Percentiles rank a stretch among this genome's conserved stretches.
Conservation (phyloP, 2,888 invertebrate species). For the Clostera curtula region DNA sequence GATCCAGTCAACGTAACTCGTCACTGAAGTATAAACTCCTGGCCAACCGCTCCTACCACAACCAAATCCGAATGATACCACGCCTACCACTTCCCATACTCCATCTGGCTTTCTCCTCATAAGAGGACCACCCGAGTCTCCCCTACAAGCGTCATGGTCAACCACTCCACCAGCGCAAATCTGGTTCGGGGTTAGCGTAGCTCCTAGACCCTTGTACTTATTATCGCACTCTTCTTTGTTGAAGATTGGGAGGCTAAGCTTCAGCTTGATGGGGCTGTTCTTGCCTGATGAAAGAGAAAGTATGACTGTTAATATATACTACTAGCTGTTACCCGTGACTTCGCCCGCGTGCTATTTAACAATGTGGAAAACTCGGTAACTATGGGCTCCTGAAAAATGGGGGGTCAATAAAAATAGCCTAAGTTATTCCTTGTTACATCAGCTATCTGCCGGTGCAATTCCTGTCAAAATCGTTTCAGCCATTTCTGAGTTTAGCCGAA, state of each 20-base stretch:
- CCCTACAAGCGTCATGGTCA: constrained; percentile 81
- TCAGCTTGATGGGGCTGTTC: constrained; percentile 77
- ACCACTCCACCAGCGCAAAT: constrained; percentile 82
- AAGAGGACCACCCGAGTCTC: constrained; percentile 86
- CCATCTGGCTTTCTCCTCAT: constrained; percentile 73
- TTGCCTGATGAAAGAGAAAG: constrained; percentile 38
- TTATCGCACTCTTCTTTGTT: constrained; percentile 66
- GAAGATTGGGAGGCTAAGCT: constrained; percentile 76
- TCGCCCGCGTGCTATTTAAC: no score
- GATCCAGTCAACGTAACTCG: constrained; percentile 79
- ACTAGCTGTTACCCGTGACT: no score
- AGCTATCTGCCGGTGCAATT: neutral
- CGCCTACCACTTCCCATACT: constrained; percentile 75
- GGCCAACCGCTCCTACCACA: constrained; percentile 80
- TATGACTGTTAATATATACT: neutral
- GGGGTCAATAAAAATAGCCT: no score
- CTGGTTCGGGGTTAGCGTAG: constrained; percentile 70
- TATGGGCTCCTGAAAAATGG: no score
- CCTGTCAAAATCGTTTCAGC: no score
- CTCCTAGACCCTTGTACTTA: constrained; percentile 63
- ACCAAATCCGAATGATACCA: constrained; percentile 81
- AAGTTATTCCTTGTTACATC: no score
- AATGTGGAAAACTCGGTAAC: no score
- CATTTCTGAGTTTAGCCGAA: no score
- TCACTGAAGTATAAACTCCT: constrained; percentile 79